phyloP scores from a whole-genome alignment of 2,888 invertebrate species.

The Galeopsomyia nigrocyanea region DNA sequence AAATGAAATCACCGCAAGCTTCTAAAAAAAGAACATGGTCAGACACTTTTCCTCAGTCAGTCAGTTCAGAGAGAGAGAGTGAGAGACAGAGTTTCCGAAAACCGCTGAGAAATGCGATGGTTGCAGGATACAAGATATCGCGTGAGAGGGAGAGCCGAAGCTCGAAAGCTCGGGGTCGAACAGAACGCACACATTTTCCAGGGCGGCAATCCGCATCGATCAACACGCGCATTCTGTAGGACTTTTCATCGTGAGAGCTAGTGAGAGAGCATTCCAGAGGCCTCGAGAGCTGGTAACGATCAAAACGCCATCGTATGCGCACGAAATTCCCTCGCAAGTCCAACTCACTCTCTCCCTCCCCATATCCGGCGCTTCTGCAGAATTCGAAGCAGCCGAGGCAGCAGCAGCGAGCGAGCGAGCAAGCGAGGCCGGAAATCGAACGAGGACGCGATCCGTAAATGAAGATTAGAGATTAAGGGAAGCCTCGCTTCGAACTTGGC shows the following conservation, averaged over 20 bases:
- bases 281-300: slow-evolving; percentile 1
- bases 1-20: no score
- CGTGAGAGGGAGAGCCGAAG: no score
- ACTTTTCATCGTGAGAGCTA: slow-evolving; percentile 10
- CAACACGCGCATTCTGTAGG: not conserved
- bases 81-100: no score
- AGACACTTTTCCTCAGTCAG: no score
- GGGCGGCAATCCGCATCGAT: slow-evolving; percentile 18
- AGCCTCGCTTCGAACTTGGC: slow-evolving; percentile 2
- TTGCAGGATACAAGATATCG: no score
- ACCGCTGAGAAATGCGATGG: no score
- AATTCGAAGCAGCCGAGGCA: slow-evolving; percentile 25
- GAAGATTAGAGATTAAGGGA: slow-evolving; percentile 47
- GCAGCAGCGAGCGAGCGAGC: not conserved
- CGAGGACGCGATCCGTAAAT: slow-evolving; percentile 41
- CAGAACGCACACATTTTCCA: not conserved
- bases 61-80: no score
- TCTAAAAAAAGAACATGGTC: no score
- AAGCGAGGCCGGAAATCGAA: slow-evolving; percentile 37
- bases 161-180: no score
- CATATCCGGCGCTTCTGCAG: slow-evolving; percentile 32
- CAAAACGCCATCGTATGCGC: slow-evolving; percentile 34
- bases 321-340: slow-evolving; percentile 1
- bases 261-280: not conserved
- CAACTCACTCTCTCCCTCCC: slow-evolving; percentile 11